These are phyloP conservation scores for Thereva unica DNA, from an alignment of 2,888 invertebrate genomes.

Conservation along the genomic window DNA sequence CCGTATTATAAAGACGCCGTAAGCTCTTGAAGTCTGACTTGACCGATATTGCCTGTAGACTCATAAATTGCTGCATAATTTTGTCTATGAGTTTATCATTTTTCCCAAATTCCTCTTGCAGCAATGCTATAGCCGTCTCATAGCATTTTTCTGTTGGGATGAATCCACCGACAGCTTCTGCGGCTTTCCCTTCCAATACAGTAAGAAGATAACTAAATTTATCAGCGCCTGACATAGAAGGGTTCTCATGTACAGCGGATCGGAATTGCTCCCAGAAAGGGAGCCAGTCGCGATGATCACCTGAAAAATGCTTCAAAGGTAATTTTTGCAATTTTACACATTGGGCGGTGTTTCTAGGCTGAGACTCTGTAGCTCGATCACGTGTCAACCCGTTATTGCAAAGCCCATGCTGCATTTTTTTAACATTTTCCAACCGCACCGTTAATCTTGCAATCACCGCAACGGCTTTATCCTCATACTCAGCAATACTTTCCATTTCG, in stretches of 20 bases:
- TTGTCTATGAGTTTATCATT: neutral
- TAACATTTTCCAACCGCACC: neutral
- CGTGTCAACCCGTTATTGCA: too few species aligned
- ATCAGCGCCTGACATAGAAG: neutral
- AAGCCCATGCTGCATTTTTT: neutral
- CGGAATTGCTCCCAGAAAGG: conserved; percentile 17
- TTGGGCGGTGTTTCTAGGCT: neutral
- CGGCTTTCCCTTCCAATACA: neutral
- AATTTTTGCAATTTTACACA: conserved; percentile 1
- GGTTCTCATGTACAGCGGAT: neutral
- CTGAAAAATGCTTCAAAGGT: neutral
- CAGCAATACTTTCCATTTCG: neutral
- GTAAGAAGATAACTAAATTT: conserved; percentile 7
- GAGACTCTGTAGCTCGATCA: neutral
- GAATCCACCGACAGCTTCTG: neutral
- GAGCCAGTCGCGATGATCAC: neutral
- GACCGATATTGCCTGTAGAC: neutral
- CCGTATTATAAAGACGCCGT: conserved; percentile 3
- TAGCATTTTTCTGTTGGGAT: neutral
- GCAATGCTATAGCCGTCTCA: too few species aligned
- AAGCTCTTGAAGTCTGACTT: neutral
- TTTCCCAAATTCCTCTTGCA: neutral
- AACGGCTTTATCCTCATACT: conserved; percentile 4
- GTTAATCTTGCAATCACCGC: neutral
- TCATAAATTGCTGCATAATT: neutral